Base-by-base conservation (phyloP, 2,797 vertebrate genomes). In the Rhynchonycteris naso region DNA sequence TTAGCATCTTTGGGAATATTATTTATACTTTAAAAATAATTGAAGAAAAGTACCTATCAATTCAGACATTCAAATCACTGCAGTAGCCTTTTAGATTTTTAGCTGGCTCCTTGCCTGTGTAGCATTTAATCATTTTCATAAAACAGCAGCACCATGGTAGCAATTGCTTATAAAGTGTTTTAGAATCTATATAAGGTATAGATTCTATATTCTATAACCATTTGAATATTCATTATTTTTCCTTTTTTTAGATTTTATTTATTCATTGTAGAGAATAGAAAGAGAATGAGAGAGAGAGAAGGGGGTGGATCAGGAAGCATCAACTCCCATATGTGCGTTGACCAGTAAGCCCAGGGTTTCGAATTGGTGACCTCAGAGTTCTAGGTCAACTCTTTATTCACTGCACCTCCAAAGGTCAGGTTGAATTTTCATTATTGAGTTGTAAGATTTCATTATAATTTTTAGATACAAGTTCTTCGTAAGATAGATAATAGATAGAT, bases 21-120 rank as follows among this genome's bases (percentile, higher is more conserved):
- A 87, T 76, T 90, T 12, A 61, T 78, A 93, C 47, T 87, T 86
- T 82, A 75, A 81, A 93, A 91, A 89, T 91, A 88, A 86, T 78
- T 94, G 63, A 87, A 83, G 75, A 33, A 90, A 95, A 90, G 33
- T 72, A 58, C 24, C 56, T 65, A 2, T 74, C 59, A 92, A 19
- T 88, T 94, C 3, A 95, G 87, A 21, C 14, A 59, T 84, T 88
- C 61, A 24, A 78, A 50, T 21, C 63, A 13, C 76, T 89, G 19
- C 74, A 61, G 68, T 28, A 81, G 88, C 38, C n/a, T 66, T 85
- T 66, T 35, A 26, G 43, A 12, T 79, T 90, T 68, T 63, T 66
- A 92, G 28, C 52, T 72, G 74, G 71, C 59, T 92, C 83, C 5
- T 78, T 59, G 89, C 58, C 80, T 56, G 22, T 13, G 28, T 19